Percentiles rank a stretch among this genome's conserved stretches.
These are phyloP conservation scores for Rachycentron canadum DNA, from an alignment of 2,797 vertebrate species.

Conservation along the genomic window DNA sequence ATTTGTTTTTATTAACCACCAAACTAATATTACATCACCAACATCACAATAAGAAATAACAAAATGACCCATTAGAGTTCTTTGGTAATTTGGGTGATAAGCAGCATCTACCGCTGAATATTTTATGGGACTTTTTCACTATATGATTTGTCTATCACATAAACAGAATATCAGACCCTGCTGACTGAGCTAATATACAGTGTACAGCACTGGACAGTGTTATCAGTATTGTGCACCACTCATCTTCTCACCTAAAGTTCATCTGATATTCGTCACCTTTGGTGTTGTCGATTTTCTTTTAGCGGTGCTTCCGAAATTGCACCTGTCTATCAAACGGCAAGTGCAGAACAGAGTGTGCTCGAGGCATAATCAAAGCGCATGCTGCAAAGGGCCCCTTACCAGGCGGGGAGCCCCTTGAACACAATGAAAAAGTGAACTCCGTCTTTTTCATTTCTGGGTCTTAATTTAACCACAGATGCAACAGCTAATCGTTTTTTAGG, in stretches of 20 bases:
- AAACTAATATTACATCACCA: not conserved
- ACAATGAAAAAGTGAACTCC: not conserved
- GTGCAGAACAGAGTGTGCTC: not conserved
- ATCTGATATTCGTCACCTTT: not conserved
- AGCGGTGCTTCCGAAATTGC: not conserved
- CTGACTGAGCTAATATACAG: not conserved
- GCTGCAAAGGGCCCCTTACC: not conserved
- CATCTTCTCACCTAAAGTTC: not conserved
- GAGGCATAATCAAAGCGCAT: not conserved
- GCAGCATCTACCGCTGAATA: not conserved
- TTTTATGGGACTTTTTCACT: not conserved
- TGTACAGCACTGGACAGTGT: not conserved
- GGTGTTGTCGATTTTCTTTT: not conserved
- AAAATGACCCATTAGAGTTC: not conserved
- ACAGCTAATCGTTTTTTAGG: not conserved
- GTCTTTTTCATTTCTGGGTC: not conserved
- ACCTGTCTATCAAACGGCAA: slow-evolving; percentile 3
- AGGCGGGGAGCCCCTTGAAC: too few relatives aligned
- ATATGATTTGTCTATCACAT: not conserved
- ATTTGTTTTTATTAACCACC: too few relatives aligned
- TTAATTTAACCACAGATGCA: not conserved
- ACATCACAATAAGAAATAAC: not conserved
- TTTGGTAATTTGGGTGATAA: not conserved
- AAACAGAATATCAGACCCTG: not conserved
- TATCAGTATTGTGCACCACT: not conserved